phyloP scores from a whole-genome alignment of 1,140 invertebrate genomes.

The Bombyx mandarina region DNA sequence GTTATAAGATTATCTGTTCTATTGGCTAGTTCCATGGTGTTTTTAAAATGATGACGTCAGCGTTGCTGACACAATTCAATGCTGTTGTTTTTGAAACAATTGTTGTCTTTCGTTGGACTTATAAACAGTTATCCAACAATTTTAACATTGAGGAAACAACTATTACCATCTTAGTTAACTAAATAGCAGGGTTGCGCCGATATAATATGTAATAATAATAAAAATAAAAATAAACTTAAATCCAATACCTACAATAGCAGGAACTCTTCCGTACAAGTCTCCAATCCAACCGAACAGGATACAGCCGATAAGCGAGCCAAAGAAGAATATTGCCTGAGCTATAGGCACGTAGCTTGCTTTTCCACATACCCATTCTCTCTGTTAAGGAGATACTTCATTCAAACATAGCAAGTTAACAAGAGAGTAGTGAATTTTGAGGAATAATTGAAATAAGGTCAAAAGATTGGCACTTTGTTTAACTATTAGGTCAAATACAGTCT shows the following conservation, averaged over 20 bases:
- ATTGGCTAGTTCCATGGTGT: no score
- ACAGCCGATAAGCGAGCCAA: background rate
- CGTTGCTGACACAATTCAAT: no score
- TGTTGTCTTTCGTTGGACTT: background rate
- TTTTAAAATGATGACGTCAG: no score
- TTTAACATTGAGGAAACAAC: background rate
- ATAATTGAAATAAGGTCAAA: no score
- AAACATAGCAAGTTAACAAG: background rate
- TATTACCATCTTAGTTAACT: background rate
- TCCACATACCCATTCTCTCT: conserved; percentile 7
- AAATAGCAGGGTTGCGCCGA: conserved; percentile 2
- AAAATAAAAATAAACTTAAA: background rate
- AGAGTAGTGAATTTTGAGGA: no score
- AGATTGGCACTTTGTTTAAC: no score
- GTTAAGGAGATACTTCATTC: conserved; percentile 1
- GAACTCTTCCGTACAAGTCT: background rate
- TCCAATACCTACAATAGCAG: background rate
- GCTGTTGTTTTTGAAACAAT: background rate
- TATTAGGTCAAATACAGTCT: no score
- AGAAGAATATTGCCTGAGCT: background rate
- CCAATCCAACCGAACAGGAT: background rate
- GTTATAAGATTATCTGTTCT: no score
- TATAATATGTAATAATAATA: background rate
- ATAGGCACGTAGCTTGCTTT: background rate
- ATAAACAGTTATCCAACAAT: background rate